phyloP scores from a whole-genome alignment of 1,140 invertebrate species.

The Zaprionus nigranus region DNA sequence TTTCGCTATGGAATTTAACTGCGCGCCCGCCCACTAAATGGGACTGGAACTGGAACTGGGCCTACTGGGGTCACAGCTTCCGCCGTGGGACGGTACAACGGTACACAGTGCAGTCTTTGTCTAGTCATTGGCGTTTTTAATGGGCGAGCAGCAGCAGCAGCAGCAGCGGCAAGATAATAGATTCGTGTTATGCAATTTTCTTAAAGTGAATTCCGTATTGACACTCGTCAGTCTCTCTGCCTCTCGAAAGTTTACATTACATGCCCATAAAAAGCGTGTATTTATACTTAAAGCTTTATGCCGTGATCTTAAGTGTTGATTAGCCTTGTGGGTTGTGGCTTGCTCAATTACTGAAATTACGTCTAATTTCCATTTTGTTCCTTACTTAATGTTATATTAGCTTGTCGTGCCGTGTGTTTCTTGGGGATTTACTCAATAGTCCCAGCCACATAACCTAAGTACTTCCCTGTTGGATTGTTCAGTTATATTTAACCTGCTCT shows the following conservation, averaged over 20 bases:
- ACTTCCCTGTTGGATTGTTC: not conserved
- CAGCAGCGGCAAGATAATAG: conserved; percentile 10
- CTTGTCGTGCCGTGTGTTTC: conserved; percentile 22
- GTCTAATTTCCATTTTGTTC: conserved; percentile 30
- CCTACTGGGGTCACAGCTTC: conserved; percentile 29
- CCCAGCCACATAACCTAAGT: not conserved
- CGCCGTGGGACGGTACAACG: conserved; percentile 7
- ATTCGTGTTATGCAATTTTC: conserved; percentile 47
- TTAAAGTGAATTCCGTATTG: conserved; percentile 18
- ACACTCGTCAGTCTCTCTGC: conserved; percentile 11
- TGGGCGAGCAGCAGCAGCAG: not conserved
- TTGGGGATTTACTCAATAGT: conserved; percentile 3
- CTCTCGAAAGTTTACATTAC: conserved; percentile 4
- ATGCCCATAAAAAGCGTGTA: conserved; percentile 9
- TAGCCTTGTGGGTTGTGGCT: conserved; percentile 38
- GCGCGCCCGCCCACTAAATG: conserved; percentile 32
- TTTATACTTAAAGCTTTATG: conserved; percentile 6
- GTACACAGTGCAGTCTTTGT: conserved; percentile 54
- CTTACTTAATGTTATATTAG: conserved; percentile 59
- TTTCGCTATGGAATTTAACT: conserved; percentile 15
- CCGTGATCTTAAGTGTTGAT: conserved; percentile 54
- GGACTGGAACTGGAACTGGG: too few relatives aligned
- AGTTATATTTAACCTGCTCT: not conserved
- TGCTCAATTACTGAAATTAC: conserved; percentile 60
- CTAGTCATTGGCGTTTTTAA: conserved; percentile 57